These are phyloP conservation scores for Engraulis encrasicolus DNA, from an alignment of 2,113 vertebrate species.

Conservation along the genomic window DNA sequence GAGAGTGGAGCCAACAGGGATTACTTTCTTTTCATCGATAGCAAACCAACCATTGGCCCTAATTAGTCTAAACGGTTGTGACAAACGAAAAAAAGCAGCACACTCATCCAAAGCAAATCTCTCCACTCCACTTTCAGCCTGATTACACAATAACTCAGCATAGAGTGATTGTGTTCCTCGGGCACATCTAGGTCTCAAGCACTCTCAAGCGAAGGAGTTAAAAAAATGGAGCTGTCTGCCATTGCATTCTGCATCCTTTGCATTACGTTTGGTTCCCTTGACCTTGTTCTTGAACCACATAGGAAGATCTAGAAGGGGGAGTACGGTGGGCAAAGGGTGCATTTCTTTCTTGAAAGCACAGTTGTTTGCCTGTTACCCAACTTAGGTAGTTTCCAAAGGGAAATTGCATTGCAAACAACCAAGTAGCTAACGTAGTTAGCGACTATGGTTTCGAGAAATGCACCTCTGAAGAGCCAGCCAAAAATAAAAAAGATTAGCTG, in stretches of 20 bases:
- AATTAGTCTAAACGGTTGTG: conserved; percentile 62
- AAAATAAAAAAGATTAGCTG: no score
- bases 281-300: neutral
- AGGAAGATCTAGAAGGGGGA: neutral
- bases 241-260: neutral
- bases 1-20: conserved; percentile 26
- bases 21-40: conserved; percentile 43
- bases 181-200: neutral
- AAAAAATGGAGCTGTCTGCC: neutral
- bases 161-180: conserved; percentile 51
- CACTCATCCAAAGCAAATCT: conserved; percentile 65
- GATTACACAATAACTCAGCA: conserved; percentile 68
- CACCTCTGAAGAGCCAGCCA: no score
- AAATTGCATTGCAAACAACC: no score
- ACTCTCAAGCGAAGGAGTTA: neutral
- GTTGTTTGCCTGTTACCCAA: no score
- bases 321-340: no score
- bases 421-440: no score
- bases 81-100: conserved; percentile 59
- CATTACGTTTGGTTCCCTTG: neutral
- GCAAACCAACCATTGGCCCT: conserved; percentile 57
- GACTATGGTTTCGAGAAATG: no score
- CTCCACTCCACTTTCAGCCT: conserved; percentile 58
- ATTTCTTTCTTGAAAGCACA: no score
- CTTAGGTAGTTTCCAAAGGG: no score